phyloP scores from a whole-genome alignment of 2,888 invertebrate genomes.

The Melanophora roralis region DNA sequence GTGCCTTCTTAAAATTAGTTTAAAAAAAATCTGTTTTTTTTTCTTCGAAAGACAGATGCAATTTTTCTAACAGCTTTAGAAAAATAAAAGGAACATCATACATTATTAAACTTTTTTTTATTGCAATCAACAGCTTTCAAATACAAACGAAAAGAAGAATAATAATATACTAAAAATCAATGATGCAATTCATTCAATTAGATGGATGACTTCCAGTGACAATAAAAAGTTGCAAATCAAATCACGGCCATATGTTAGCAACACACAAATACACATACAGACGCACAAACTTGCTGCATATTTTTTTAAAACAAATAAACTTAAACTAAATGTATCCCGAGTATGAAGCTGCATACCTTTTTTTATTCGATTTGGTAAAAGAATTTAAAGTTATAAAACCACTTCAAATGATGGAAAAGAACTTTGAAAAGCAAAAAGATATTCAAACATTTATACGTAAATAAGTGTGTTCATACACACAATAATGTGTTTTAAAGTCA shows the following conservation, averaged over 20 bases:
- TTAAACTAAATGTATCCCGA: background rate
- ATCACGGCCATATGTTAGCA: slow-evolving; percentile 48
- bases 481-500: slow-evolving; percentile 55
- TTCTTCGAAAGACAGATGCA: slow-evolving; percentile 54
- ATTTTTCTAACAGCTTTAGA: slow-evolving; percentile 53
- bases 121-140: slow-evolving; percentile 52
- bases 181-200: slow-evolving; percentile 65
- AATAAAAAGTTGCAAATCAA: slow-evolving; percentile 56
- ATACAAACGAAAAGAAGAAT: slow-evolving; percentile 26
- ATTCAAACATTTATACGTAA: too few species aligned
- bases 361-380: background rate
- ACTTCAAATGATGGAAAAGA: slow-evolving; percentile 4
- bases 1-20: slow-evolving; percentile 46
- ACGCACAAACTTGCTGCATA: background rate
- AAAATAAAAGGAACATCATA: background rate
- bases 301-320: background rate
- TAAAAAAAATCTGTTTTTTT: background rate
- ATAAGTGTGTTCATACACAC: background rate
- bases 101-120: background rate
- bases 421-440: background rate
- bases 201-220: slow-evolving; percentile 63
- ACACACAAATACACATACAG: background rate
- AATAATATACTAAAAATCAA: slow-evolving; percentile 51
- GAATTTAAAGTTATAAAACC: slow-evolving; percentile 39
- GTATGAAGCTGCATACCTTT: slow-evolving; percentile 25